phyloP scores from a whole-genome alignment of 2,888 invertebrate species.

The Agrotis puta region DNA sequence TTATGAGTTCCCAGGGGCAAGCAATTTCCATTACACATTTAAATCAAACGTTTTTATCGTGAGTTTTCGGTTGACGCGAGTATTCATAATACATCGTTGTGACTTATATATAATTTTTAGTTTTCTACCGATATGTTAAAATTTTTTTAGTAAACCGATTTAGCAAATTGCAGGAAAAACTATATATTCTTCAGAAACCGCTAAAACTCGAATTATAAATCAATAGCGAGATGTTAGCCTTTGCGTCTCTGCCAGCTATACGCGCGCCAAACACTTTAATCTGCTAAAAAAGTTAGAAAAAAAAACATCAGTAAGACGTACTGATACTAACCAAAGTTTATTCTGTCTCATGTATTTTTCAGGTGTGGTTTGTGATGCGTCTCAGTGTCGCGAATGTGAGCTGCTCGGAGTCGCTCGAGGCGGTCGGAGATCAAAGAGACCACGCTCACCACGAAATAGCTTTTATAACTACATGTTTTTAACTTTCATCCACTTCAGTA shows the following conservation, averaged over 20 bases:
- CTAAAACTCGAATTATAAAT: too few species aligned
- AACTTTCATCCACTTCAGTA: background rate
- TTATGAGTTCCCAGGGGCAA: slow-evolving; percentile 28
- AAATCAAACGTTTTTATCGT: slow-evolving; percentile 7
- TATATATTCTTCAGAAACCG: too few species aligned
- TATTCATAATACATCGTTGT: background rate
- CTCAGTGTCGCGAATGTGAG: slow-evolving; percentile 9
- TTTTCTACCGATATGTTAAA: background rate
- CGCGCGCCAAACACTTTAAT: too few species aligned
- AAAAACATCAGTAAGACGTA: background rate
- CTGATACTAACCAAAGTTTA: background rate
- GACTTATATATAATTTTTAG: background rate
- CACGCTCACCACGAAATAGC: slow-evolving; percentile 37
- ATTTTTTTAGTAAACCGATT: too few species aligned
- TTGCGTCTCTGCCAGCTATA: too few species aligned
- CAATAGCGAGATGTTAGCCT: too few species aligned
- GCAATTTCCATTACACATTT: slow-evolving; percentile 37
- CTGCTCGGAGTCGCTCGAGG: slow-evolving; percentile 33
- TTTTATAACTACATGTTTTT: slow-evolving; percentile 35
- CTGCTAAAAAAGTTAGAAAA: too few species aligned
- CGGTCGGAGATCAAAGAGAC: slow-evolving; percentile 54
- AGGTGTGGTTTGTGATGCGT: background rate
- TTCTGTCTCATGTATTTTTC: rapidly evolving
- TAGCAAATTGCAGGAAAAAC: too few species aligned
- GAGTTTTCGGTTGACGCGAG: background rate